These are phyloP conservation scores for Villa cingulata DNA, from an alignment of 2,888 invertebrate species.

Conservation along the genomic window DNA sequence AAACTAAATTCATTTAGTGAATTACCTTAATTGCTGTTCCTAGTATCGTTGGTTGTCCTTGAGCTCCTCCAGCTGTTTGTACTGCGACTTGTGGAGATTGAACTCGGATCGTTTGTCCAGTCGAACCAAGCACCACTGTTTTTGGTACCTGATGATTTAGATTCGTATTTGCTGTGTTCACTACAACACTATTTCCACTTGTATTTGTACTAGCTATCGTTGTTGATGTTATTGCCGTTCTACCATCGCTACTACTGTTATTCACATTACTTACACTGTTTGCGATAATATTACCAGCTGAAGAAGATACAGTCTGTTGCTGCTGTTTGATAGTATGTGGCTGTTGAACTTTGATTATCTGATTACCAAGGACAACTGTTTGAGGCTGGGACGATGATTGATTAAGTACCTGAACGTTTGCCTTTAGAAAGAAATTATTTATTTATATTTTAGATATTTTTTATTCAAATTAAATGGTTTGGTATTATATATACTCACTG, in stretches of 20 bases:
- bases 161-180: slow-evolving; percentile 2
- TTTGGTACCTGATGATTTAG: slow-evolving; percentile 18
- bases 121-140: slow-evolving; percentile 26
- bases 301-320: slow-evolving; percentile 4
- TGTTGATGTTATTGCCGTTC: slow-evolving; percentile 9
- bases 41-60: slow-evolving; percentile 9
- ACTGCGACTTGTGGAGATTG: slow-evolving; percentile 18
- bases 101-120: slow-evolving; percentile 28
- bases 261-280: slow-evolving; percentile 8
- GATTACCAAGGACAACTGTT: slow-evolving; percentile 36
- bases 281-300: slow-evolving; percentile 1
- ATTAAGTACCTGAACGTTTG: slow-evolving; percentile 18
- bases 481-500: slow-evolving; percentile 7
- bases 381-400: slow-evolving; percentile 22
- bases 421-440: slow-evolving; percentile 8
- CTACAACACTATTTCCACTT: slow-evolving; percentile 16
- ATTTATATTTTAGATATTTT: not conserved
- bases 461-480: not conserved
- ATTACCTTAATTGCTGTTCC: slow-evolving; percentile 14
- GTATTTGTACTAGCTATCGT: slow-evolving; percentile 17
- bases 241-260: slow-evolving; percentile 3
- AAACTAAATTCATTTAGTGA: not conserved
- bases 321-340: slow-evolving; percentile 17
- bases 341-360: slow-evolving; percentile 30
- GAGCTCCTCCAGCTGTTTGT: slow-evolving; percentile 7